Base-by-base conservation (phyloP, 30 jellyfish, hydroid and myxozoan species). In the Catostylus mosaicus region DNA sequence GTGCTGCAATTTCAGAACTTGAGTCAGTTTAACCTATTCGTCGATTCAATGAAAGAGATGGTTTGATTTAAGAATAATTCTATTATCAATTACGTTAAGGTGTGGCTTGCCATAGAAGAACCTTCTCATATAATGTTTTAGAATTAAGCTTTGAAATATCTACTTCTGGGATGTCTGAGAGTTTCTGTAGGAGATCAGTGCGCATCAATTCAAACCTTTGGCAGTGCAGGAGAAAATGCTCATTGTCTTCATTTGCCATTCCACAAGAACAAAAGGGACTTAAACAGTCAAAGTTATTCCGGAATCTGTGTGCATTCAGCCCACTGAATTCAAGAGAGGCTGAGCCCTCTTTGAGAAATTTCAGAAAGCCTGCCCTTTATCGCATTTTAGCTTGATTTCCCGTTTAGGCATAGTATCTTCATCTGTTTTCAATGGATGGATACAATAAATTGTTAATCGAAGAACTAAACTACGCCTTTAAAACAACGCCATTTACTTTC, bases 221-320 rank as follows among this genome's bases (percentile, higher is more conserved):
- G 76, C 77, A 75, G 72, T 75, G 77, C 86, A 75, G 75, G 66
- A 75, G 52, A 75, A 52, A 75, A 30, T 73, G 31, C 57, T 7
- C 51, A 18, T 51, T 73, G 56, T 73, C 72, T 32, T 73, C 73
- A 10, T 73, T 73, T 2, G 16, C 20, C 32, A 40, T 43, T 5
- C 83, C 83, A 71, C 37, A 71, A 11, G 8, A 26, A 45, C 83
- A 71, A 47, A 24, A 2, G 18, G 35, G 83, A 19, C 54, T 71
- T 43, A 71, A 40, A 10, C 69, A 71, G 47, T 40, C 69, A 71
- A 66, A 66, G 59, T 10, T 74, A 3, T 74, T 27, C 40, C 75
- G 22, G 40, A 72, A 72, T 36, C 46, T 37, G 40, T 72, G 84
- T 30, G 37, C 75, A 46, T 72, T 43, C 6, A 72, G 71, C 20